Evolutionary conservation across 1,140 invertebrate genomes (phyloP), one percentile per base, ranked within the genome.

Genomic region (Zaprionus africanus): DNA sequence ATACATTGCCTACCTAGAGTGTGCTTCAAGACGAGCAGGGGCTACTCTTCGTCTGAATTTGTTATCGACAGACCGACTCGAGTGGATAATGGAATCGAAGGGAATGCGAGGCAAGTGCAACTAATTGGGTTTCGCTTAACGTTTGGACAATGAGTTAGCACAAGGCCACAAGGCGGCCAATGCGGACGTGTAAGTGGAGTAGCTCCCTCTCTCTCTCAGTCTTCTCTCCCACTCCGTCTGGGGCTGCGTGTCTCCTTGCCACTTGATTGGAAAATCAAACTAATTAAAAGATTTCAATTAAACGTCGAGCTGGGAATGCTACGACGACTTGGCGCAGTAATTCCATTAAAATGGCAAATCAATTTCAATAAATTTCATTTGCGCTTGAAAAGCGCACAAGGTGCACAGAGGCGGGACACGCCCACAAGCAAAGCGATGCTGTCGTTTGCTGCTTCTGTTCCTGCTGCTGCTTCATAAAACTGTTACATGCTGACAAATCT

Each of bases 271-370:
- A 90, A 90, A 91, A 91, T 91, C 88, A 91, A 91, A 90, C 88
- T 91, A 91, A 91, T 91, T 91, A 91, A 91, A 91, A 88, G 84
- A 91, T 91, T 91, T 91, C 88, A 91, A 91, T 91, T 91, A 91
- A 91, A 90, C 64, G 81, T 74, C 59, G 78, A 83, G 73, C 81
- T 72, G 78, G 71, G 61, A 81, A 67, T 78, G 70, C 58, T 64
- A 65, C 56, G 22, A 65, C 56, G 22, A 65, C 68, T 54, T 75
- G 83, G 76, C 72, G 70, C 73, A 66, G 80, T 87, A 76, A 82
- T 82, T 74, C 79, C 85, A 79, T 90, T 90, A 82, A 90, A 85
- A 85, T 75, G 63, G 73, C 85, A 85, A 90, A 90, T 90, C 85
- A 82, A 90, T 90, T 85, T 90, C 86, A 90, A 90, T 90, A 90